A percentile compares a stretch with the other conserved stretches of the same genome.
Conservation (phyloP, 2,888 invertebrate species). For the Nowickia ferox region DNA sequence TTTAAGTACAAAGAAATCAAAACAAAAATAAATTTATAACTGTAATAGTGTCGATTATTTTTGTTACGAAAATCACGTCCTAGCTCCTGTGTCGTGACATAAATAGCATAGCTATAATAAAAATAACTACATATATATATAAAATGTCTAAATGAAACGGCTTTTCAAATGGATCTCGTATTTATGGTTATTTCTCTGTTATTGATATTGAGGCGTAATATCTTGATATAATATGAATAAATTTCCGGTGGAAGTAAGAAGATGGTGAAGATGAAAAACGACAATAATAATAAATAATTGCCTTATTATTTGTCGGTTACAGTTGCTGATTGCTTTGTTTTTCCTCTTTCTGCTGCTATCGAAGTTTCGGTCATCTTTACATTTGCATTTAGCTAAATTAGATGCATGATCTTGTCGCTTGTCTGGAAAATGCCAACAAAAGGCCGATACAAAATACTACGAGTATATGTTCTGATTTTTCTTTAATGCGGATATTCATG, state of each 20-base stretch:
- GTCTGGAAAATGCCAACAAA: conserved; percentile 39
- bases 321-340: conserved; percentile 46
- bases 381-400: conserved; percentile 51
- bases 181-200: conserved; percentile 17
- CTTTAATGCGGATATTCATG: conserved; percentile 56
- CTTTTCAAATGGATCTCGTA: conserved; percentile 30
- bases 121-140: background rate
- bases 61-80: too few relatives aligned
- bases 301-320: conserved; percentile 55
- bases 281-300: conserved; percentile 56
- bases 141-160: background rate
- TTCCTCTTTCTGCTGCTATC: conserved; percentile 2
- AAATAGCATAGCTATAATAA: too few relatives aligned
- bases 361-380: conserved; percentile 38
- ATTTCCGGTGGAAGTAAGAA: conserved; percentile 71
- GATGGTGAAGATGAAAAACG: conserved; percentile 38
- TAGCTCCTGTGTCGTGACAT: too few relatives aligned
- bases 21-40: too few relatives aligned
- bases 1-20: too few relatives aligned
- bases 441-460: conserved; percentile 11
- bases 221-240: conserved; percentile 57
- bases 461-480: conserved; percentile 48
- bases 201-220: conserved; percentile 48
- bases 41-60: too few relatives aligned
- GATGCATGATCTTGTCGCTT: conserved; percentile 33